phyloP scores from a whole-genome alignment of 1,140 invertebrate species.

The Calycopis cecrops region DNA sequence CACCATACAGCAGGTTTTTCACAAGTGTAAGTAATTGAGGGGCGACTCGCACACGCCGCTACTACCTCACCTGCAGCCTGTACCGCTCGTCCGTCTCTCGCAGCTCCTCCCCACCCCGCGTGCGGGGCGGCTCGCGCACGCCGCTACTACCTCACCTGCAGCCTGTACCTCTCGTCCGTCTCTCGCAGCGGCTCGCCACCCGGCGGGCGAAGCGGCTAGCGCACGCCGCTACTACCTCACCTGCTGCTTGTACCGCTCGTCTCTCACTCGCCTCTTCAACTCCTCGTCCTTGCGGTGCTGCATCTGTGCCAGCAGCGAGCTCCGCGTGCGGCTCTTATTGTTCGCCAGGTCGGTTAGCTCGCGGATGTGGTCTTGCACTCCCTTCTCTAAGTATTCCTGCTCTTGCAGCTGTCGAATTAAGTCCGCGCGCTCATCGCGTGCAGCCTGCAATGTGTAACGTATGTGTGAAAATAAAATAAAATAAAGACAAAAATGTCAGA shows the following conservation, averaged over 20 bases:
- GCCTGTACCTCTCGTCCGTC: background rate
- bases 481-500: too few species aligned
- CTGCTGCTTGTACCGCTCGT: conserved; percentile 8
- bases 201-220: background rate
- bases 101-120: background rate
- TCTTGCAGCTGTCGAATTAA: conserved; percentile 47
- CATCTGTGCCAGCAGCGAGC: conserved; percentile 45
- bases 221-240: too few species aligned
- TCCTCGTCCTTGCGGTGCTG: conserved; percentile 46
- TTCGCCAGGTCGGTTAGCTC: too few species aligned
- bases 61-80: too few species aligned
- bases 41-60: too few species aligned
- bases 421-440: conserved; percentile 38
- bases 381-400: conserved; percentile 50
- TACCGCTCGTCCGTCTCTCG: background rate
- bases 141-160: too few species aligned
- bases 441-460: conserved; percentile 31
- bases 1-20: too few species aligned
- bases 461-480: too few species aligned
- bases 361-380: conserved; percentile 25
- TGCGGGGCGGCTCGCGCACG: too few species aligned
- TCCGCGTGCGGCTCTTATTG: conserved; percentile 33
- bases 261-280: conserved; percentile 36
- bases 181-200: background rate
- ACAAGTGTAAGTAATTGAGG: too few species aligned